These are phyloP conservation scores for Ctenochaetus hawaiiensis DNA, from an alignment of 2,797 vertebrate species.

Conservation along the genomic window DNA sequence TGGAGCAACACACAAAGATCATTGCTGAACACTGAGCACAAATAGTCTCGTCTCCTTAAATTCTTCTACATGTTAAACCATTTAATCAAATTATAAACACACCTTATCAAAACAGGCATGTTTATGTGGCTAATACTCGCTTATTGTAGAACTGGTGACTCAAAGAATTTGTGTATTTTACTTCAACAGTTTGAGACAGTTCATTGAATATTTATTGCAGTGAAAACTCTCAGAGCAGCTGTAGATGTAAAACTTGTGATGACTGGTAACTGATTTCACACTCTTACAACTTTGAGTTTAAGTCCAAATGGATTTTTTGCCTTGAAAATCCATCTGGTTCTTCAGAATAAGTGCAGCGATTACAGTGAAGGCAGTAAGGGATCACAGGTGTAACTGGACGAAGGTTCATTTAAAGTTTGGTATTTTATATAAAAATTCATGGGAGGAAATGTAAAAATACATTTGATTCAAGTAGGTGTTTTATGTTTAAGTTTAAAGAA, in stretches of 20 bases:
- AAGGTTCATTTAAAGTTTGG: slow-evolving; percentile 15
- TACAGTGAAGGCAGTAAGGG: slow-evolving; percentile 1
- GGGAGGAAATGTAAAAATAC: not conserved
- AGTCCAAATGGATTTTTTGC: slow-evolving; percentile 51
- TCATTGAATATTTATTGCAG: slow-evolving; percentile 63
- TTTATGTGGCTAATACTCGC: slow-evolving; percentile 51
- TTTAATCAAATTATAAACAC: not conserved
- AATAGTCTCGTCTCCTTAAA: slow-evolving; percentile 6
- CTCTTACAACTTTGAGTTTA: slow-evolving; percentile 45
- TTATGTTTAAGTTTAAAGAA: not conserved
- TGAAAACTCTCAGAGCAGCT: slow-evolving; percentile 54
- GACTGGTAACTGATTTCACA: slow-evolving; percentile 58
- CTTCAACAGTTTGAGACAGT: slow-evolving; percentile 37
- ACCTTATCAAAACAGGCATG: slow-evolving; percentile 46
- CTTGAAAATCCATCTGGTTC: slow-evolving; percentile 17
- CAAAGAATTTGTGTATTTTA: slow-evolving; percentile 58
- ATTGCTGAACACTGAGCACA: slow-evolving; percentile 7
- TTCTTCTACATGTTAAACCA: no score
- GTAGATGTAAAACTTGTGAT: slow-evolving; percentile 54
- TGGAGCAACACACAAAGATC: slow-evolving; percentile 26
- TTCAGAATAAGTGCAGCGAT: slow-evolving; percentile 22
- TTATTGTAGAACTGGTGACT: slow-evolving; percentile 47
- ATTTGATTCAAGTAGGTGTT: not conserved
- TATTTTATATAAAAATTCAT: not conserved
- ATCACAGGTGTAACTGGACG: not conserved